phyloP scores from a whole-genome alignment of 2,888 invertebrate genomes.

The Cephus nigrinus region DNA sequence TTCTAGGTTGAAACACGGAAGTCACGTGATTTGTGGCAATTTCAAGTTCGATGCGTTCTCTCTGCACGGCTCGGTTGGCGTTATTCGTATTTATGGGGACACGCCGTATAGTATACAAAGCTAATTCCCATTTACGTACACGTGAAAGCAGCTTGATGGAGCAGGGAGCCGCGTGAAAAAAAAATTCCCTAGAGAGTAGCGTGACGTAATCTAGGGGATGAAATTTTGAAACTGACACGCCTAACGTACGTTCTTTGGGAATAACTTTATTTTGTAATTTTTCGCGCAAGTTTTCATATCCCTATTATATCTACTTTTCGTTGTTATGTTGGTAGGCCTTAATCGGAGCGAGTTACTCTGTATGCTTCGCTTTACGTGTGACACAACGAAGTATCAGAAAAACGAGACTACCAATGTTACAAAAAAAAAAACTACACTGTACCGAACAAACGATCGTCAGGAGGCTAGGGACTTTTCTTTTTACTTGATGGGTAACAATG shows the following conservation, averaged over 20 bases:
- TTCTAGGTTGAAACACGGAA: background rate
- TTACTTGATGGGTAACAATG: background rate
- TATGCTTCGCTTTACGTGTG: too few relatives aligned
- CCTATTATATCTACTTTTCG: background rate
- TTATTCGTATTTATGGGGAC: background rate
- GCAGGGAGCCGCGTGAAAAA: background rate
- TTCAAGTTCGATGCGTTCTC: background rate
- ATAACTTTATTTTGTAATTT: background rate
- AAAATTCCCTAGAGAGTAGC: background rate
- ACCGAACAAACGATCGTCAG: background rate
- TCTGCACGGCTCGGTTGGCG: background rate
- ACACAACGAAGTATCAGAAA: background rate
- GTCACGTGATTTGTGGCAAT: background rate
- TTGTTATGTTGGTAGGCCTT: background rate
- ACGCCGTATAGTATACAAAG: background rate
- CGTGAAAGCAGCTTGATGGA: background rate
- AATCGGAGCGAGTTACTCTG: too few relatives aligned
- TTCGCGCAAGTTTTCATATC: background rate
- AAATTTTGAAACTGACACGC: background rate
- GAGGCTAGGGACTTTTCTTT: background rate
- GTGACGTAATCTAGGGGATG: background rate
- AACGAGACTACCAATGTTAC: background rate
- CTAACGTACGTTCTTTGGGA: background rate
- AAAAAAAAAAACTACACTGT: background rate
- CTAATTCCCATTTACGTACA: background rate